These are phyloP conservation scores for Embidobia sp. DNA, from an alignment of 2,888 invertebrate species.

Conservation along the genomic window DNA sequence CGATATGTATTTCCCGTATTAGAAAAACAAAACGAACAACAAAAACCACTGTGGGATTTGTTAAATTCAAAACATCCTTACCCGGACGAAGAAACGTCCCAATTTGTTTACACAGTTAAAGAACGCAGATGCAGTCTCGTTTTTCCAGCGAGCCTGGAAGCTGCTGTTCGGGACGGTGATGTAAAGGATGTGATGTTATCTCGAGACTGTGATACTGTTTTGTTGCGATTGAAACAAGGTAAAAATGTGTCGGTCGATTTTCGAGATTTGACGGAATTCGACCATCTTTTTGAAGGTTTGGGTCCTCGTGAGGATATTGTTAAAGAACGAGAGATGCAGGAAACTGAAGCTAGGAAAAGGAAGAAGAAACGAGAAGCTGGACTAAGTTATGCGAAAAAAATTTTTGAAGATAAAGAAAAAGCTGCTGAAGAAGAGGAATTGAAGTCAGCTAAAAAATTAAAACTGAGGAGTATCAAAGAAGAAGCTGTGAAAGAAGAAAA, in stretches of 20 bases:
- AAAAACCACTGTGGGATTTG: constrained; percentile 85
- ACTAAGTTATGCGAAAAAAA: constrained; percentile 86
- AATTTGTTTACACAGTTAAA: constrained; percentile 89
- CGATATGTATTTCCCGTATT: constrained; percentile 89
- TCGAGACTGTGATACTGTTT: constrained; percentile 88
- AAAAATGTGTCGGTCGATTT: constrained; percentile 89
- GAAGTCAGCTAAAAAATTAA: constrained; percentile 80
- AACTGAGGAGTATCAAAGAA: constrained; percentile 75
- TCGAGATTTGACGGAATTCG: constrained; percentile 83
- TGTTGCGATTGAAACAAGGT: constrained; percentile 88
- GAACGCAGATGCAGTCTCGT: constrained; percentile 89
- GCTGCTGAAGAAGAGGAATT: constrained; percentile 86
- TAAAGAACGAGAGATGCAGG: constrained; percentile 84
- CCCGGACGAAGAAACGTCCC: constrained; percentile 83
- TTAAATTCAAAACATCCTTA: constrained; percentile 83
- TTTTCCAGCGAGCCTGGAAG: constrained; percentile 88
- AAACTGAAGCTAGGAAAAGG: constrained; percentile 83
- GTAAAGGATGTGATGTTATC: constrained; percentile 90
- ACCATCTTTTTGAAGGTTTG: constrained; percentile 87
- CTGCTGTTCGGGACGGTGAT: constrained; percentile 89
- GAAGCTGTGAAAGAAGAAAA: constrained; percentile 74
- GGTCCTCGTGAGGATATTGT: constrained; percentile 87
- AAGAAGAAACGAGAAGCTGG: constrained; percentile 86
- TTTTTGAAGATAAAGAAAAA: constrained; percentile 90
- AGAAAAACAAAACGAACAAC: constrained; percentile 86